phyloP scores from a whole-genome alignment of 2,113 vertebrate genomes.

The Melanerpes formicivorus region DNA sequence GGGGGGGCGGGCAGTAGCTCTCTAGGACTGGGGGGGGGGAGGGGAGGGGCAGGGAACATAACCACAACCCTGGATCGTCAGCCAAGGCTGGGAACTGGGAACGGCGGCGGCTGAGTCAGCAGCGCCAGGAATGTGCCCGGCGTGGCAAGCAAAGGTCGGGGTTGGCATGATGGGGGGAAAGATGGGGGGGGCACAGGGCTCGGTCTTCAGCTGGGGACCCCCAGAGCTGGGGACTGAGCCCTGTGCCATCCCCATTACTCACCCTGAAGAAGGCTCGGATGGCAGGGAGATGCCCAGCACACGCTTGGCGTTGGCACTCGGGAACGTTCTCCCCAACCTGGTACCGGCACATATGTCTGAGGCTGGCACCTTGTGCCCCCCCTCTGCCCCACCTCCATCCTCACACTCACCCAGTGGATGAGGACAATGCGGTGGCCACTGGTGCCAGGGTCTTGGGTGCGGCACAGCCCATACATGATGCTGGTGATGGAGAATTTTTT shows the following conservation, averaged over 20 bases:
- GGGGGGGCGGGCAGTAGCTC: not conserved
- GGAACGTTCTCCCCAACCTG: slow-evolving; percentile 83
- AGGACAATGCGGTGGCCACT: slow-evolving; percentile 72
- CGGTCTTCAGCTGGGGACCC: not conserved
- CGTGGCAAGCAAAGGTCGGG: slow-evolving; percentile 1
- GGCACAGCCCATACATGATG: slow-evolving; percentile 85
- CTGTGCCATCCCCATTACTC: not conserved
- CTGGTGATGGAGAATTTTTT: slow-evolving; percentile 75
- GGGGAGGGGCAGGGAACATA: not conserved
- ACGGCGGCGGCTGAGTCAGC: slow-evolving; percentile 31
- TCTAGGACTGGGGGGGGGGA: not conserved
- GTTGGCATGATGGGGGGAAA: not conserved
- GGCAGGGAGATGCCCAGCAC: slow-evolving; percentile 78
- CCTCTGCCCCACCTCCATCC: rapidly evolving
- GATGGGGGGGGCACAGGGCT: rapidly evolving
- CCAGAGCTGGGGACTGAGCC: not conserved
- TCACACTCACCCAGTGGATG: slow-evolving; percentile 83
- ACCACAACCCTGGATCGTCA: not conserved
- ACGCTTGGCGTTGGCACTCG: slow-evolving; percentile 74
- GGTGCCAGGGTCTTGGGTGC: slow-evolving; percentile 56
- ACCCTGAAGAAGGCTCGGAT: slow-evolving; percentile 87
- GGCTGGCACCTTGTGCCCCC: not conserved
- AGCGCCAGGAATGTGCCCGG: slow-evolving; percentile 25
- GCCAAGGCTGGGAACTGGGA: slow-evolving; percentile 39
- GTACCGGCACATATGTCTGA: not conserved